Evolutionary conservation across 2,888 invertebrate genomes (phyloP).

Genomic region (Rhagonycha fulva): DNA sequence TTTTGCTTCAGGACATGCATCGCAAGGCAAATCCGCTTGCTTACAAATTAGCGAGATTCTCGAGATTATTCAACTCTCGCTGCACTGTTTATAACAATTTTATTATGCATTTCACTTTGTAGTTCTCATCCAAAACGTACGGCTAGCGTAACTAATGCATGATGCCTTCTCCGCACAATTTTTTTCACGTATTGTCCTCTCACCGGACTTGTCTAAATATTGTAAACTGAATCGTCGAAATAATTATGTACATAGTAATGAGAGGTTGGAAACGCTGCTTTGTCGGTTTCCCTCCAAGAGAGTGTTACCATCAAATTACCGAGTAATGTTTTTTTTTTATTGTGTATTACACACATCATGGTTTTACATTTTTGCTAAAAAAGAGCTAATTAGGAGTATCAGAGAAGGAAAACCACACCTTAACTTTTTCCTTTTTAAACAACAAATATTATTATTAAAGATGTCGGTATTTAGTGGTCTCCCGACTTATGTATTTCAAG

Average conservation of each 20-base stretch:
- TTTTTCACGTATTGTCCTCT: background rate
- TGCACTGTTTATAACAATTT: background rate
- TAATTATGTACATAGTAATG: background rate
- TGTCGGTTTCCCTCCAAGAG: background rate
- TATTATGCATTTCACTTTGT: background rate
- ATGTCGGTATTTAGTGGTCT: background rate
- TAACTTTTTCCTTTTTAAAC: background rate
- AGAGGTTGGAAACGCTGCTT: background rate
- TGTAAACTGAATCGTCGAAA: background rate
- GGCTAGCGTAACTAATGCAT: background rate
- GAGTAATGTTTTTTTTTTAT: background rate
- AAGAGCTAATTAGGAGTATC: background rate
- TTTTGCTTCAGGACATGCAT: slow-evolving; percentile 19
- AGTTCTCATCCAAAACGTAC: background rate
- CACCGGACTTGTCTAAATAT: background rate
- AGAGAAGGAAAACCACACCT: background rate
- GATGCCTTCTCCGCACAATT: background rate
- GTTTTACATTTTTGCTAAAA: background rate
- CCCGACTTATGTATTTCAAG: background rate
- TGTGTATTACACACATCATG: background rate
- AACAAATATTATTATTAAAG: too few species aligned
- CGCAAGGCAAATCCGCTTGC: slow-evolving; percentile 2
- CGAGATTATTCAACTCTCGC: background rate
- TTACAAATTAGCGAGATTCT: background rate
- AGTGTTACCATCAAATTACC: background rate